Percentiles rank a stretch among this genome's conserved stretches.
phyloP scores from a whole-genome alignment of 2,888 invertebrate genomes.

The Synergus umbraculus region DNA sequence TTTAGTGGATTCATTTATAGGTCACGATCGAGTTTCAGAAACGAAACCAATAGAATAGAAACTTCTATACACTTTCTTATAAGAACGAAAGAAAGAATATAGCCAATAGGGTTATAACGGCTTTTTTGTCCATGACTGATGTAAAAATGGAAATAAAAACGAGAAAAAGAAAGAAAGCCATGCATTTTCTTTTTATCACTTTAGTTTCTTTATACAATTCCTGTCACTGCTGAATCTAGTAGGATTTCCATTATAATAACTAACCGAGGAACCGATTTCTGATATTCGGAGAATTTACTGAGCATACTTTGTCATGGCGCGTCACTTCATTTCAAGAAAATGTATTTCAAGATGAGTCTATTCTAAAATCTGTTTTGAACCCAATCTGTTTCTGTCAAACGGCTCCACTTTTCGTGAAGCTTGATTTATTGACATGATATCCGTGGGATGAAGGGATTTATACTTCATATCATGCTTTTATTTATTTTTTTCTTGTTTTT shows the following conservation, averaged over 20 bases:
- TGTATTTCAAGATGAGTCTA: slow-evolving; percentile 4
- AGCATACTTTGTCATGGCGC: background rate
- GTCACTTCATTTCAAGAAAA: slow-evolving; percentile 1
- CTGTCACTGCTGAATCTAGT: background rate
- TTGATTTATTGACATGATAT: slow-evolving; percentile 23
- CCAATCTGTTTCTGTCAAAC: slow-evolving; percentile 22
- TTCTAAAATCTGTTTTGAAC: slow-evolving; percentile 14
- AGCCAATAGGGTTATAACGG: too few relatives aligned
- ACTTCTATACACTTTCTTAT: background rate
- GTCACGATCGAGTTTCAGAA: background rate
- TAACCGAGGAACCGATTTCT: background rate
- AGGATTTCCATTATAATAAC: background rate
- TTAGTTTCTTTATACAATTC: background rate
- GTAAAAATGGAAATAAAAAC: background rate
- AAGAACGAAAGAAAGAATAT: too few relatives aligned
- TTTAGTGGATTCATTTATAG: slow-evolving; percentile 1
- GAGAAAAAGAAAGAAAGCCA: too few relatives aligned
- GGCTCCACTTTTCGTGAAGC: background rate
- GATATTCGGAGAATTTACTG: background rate
- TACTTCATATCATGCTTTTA: slow-evolving; percentile 8
- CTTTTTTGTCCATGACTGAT: background rate
- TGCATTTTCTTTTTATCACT: too few relatives aligned
- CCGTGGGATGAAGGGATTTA: slow-evolving; percentile 11
- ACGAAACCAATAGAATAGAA: background rate
- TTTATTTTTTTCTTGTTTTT: background rate